Conservation (phyloP, 2,888 invertebrate species). For the Scotopteryx bipunctaria region DNA sequence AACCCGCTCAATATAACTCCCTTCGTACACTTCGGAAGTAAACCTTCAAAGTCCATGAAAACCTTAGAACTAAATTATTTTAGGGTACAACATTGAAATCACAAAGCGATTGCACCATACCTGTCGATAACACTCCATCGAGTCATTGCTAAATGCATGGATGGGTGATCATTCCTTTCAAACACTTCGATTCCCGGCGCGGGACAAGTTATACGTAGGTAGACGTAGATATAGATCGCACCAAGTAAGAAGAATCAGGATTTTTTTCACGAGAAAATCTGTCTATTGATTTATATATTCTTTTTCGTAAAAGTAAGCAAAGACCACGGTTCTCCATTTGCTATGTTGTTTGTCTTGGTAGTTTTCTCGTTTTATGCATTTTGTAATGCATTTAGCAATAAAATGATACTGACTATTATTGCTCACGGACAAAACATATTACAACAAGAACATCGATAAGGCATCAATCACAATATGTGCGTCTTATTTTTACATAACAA, state of each 20-base stretch:
- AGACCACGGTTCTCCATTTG: too few species aligned
- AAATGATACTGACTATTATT: conserved; percentile 37
- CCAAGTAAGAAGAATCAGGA: too few species aligned
- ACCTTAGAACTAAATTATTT: conserved; percentile 49
- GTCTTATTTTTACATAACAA: conserved; percentile 46
- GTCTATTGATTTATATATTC: too few species aligned
- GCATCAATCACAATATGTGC: conserved; percentile 68
- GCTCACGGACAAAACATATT: conserved; percentile 46
- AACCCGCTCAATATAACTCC: not conserved
- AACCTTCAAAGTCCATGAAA: conserved; percentile 27
- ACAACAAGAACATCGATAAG: conserved; percentile 63
- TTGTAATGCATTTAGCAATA: conserved; percentile 36
- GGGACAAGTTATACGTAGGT: too few species aligned
- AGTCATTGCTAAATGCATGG: conserved; percentile 41
- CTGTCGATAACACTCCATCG: conserved; percentile 30
- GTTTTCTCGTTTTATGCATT: too few species aligned
- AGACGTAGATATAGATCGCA: too few species aligned
- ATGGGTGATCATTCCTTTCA: not conserved
- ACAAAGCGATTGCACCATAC: conserved; percentile 61
- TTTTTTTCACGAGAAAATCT: too few species aligned
- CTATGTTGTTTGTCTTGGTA: too few species aligned
- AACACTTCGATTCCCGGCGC: too few species aligned
- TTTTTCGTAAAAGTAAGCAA: too few species aligned
- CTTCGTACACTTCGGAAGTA: not conserved
- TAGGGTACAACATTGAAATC: conserved; percentile 52